phyloP scores from a whole-genome alignment of 2,113 vertebrate genomes.

The Aythya baeri region DNA sequence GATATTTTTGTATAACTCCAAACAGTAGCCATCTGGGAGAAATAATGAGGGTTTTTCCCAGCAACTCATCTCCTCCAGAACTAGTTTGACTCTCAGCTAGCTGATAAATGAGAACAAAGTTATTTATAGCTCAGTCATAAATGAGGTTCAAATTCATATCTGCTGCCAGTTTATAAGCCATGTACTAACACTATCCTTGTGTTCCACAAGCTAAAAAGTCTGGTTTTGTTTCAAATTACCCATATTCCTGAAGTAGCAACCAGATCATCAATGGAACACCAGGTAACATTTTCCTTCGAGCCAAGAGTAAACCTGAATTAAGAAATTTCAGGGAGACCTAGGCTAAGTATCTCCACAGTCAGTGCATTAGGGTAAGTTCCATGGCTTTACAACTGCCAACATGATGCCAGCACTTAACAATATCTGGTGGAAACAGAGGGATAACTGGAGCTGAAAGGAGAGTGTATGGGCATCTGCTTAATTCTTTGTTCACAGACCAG shows the following conservation, averaged over 20 bases:
- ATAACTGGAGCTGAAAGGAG: neutral
- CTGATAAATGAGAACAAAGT: neutral
- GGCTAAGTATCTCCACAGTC: neutral
- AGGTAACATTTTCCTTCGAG: neutral
- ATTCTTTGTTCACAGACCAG: neutral
- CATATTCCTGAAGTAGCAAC: neutral
- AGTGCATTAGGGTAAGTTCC: neutral
- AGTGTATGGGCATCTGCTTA: neutral
- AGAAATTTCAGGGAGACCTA: neutral
- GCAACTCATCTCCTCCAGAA: neutral
- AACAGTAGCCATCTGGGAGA: neutral
- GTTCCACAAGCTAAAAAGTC: neutral
- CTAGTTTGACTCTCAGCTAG: neutral
- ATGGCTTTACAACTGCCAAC: neutral
- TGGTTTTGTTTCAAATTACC: neutral
- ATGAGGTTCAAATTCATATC: neutral
- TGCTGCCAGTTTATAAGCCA: neutral
- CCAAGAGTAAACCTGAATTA: neutral
- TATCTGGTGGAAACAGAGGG: neutral
- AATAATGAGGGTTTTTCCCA: neutral
- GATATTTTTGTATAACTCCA: neutral
- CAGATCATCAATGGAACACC: accelerated
- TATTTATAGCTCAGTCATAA: neutral
- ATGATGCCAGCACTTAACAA: accelerated
- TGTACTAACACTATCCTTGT: accelerated